These are phyloP conservation scores for Paraescarpia echinospica DNA, from an alignment of 1,140 invertebrate species.

Conservation along the genomic window DNA sequence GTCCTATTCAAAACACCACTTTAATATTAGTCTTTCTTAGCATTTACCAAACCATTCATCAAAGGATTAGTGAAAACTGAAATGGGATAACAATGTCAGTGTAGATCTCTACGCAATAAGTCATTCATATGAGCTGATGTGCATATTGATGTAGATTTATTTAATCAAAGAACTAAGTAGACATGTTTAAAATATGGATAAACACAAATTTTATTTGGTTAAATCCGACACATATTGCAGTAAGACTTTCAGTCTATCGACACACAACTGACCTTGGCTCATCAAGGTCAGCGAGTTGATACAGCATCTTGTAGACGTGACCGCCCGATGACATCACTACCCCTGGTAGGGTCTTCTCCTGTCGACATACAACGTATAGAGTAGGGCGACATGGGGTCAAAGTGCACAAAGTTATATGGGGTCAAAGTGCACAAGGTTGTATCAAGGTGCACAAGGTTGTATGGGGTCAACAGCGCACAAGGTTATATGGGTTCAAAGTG, in stretches of 20 bases:
- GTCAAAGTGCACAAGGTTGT: background rate
- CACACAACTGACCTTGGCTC: constrained; percentile 56
- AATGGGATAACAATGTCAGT: constrained; percentile 9
- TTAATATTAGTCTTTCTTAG: constrained; percentile 4
- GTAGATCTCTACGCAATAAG: background rate
- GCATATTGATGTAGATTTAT: background rate
- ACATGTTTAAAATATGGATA: background rate
- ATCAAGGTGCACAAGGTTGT: background rate
- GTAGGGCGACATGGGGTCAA: background rate
- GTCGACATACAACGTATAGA: constrained; percentile 29
- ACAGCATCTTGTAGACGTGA: constrained; percentile 63
- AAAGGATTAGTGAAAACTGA: too few relatives aligned
- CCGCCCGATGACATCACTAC: constrained; percentile 62
- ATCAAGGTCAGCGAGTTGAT: constrained; percentile 60
- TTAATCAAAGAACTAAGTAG: background rate
- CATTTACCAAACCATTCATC: background rate
- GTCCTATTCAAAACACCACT: background rate
- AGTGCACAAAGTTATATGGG: background rate
- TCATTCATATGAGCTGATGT: background rate
- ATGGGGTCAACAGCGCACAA: background rate
- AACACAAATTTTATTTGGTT: background rate
- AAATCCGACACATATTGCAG: background rate
- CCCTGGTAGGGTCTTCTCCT: constrained; percentile 63
- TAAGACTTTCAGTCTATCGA: background rate
- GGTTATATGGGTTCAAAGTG: too few relatives aligned